Conservation (phyloP, 1,140 invertebrate species). For the Nomia melanderi region DNA sequence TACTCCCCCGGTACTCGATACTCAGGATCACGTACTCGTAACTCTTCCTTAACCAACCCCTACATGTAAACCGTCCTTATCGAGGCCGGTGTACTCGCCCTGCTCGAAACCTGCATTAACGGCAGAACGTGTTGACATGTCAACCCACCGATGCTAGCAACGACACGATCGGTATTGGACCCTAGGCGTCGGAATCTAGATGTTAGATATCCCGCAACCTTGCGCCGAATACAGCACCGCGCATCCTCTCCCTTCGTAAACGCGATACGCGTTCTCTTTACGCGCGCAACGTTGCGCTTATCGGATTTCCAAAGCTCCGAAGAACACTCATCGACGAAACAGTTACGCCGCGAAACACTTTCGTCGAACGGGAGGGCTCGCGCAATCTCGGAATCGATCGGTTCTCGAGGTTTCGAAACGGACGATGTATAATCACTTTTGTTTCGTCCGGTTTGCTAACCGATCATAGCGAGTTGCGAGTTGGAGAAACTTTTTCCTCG, state of each 20-base stretch:
- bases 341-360: no score
- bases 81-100: constrained; percentile 47
- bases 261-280: constrained; percentile 7
- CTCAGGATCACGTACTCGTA: constrained; percentile 61
- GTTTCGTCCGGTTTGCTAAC: no score
- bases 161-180: constrained; percentile 30
- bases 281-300: no score
- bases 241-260: neutral
- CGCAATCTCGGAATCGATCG: no score
- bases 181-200: constrained; percentile 14
- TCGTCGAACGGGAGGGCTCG: no score
- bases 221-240: neutral
- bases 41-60: constrained; percentile 60
- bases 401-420: no score
- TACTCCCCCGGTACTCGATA: constrained; percentile 44
- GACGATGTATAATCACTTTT: no score
- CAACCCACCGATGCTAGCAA: constrained; percentile 28
- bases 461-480: no score
- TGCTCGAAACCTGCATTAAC: constrained; percentile 50
- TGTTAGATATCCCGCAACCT: neutral
- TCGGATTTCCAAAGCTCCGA: no score
- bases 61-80: constrained; percentile 60
- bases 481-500: neutral
- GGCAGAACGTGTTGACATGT: constrained; percentile 48
- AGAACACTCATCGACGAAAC: no score